A percentile compares a stretch with the other conserved stretches of the same genome.
Conservation (phyloP, 2,888 invertebrate species). For the Netelia fuscicornis region DNA sequence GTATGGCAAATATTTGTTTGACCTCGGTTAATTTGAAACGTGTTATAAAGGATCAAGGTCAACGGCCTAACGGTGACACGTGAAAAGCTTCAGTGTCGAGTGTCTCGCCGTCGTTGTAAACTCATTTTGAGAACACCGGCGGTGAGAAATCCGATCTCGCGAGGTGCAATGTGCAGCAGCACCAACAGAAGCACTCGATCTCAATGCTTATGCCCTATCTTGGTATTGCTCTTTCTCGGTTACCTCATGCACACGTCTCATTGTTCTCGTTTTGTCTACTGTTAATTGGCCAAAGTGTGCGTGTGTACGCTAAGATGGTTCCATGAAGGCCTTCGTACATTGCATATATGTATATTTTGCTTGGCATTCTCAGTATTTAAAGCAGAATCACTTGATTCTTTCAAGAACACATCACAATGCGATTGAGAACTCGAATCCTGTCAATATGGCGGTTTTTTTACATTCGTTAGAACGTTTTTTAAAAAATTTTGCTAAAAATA, state of each 20-base stretch:
- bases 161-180: conserved; percentile 57
- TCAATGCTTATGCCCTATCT: conserved; percentile 30
- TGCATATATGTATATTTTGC: not conserved
- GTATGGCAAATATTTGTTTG: not conserved
- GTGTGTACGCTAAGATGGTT: conserved; percentile 15
- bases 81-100: conserved; percentile 48
- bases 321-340: conserved; percentile 18
- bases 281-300: conserved; percentile 39
- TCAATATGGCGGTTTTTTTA: too few species aligned
- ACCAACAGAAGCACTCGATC: conserved; percentile 53
- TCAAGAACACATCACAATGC: not conserved
- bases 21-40: not conserved
- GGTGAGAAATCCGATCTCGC: conserved; percentile 75
- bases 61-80: conserved; percentile 15
- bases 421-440: not conserved
- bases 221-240: conserved; percentile 50
- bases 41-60: conserved; percentile 4
- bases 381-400: not conserved
- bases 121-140: conserved; percentile 73
- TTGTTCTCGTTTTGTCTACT: conserved; percentile 61
- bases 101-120: conserved; percentile 37
- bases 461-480: too few species aligned
- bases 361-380: not conserved
- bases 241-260: conserved; percentile 31
- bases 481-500: too few species aligned